phyloP scores from a whole-genome alignment of 2,888 invertebrate genomes.

The Pemphredon lugubris region DNA sequence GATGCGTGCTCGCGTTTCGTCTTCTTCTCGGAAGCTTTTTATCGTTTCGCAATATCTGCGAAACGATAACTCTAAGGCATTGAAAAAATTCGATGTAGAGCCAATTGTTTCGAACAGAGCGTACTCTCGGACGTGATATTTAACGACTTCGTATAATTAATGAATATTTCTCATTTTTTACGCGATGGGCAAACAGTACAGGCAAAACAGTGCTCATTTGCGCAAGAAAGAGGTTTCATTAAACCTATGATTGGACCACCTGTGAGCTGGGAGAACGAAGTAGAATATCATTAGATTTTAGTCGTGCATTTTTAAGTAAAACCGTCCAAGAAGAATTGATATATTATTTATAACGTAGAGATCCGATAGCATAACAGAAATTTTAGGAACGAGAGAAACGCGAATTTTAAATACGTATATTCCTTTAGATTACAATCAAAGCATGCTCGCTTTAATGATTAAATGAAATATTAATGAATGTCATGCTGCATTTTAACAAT shows the following conservation, averaged over 20 bases:
- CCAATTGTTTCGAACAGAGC: no score
- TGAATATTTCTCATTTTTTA: conserved; percentile 8
- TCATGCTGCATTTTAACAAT: conserved; percentile 6
- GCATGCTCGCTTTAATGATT: conserved; percentile 5
- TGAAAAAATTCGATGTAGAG: no score
- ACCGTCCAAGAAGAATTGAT: no score
- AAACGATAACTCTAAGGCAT: no score
- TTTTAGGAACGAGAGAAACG: not conserved
- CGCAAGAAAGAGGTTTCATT: conserved; percentile 18
- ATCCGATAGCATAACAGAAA: conserved; percentile 33
- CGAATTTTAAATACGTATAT: conserved; percentile 11
- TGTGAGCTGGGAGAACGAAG: conserved; percentile 14
- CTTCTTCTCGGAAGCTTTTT: no score
- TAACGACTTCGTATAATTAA: no score
- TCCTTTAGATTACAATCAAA: not conserved
- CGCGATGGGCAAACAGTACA: conserved; percentile 23
- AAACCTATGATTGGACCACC: conserved; percentile 32
- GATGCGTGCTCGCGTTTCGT: not conserved
- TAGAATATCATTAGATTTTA: conserved; percentile 25
- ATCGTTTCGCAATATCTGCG: no score
- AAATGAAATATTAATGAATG: conserved; percentile 1
- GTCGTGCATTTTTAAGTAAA: no score
- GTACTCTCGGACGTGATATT: no score
- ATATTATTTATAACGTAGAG: conserved; percentile 39
- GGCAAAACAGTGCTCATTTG: conserved; percentile 2